Base-by-base conservation (phyloP, 2,888 invertebrate genomes). In the Oscheius sp. region DNA sequence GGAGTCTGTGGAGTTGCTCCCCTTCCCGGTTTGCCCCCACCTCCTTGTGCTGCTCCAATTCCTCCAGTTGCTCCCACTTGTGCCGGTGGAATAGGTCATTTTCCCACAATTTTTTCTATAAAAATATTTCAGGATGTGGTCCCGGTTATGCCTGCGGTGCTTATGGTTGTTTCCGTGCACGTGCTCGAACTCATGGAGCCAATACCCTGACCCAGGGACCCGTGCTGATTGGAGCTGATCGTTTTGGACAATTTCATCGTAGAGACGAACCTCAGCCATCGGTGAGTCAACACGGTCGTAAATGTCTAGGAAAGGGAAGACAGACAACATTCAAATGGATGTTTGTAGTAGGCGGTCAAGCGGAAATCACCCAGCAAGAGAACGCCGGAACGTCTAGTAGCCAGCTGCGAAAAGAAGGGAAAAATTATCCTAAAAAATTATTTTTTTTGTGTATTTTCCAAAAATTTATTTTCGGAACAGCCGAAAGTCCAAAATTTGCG, bases 1-100 rank as follows among this genome's bases (percentile, higher is more conserved):
- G 86, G 86, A 53, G 80, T 85, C 21, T 86, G 86, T 70, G 86
- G 86, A 16, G 79, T 79, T 3, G 25, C 35, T 27, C 25, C 66
- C 35, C 72, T 72, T 16, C 73, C 69, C 9, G 74, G 75, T 21
- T 56, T 69, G 7, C 55, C 68, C 9, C 77, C 77, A n/a, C 76
- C 79, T 9, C 77, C 80, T 7, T 79, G 82, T 55, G 64, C 74
- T 43, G 74, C 69, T 18, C 81, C 81, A 1, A 72, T 81, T 16
- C 81, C 81, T 13, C 70, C 79, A n/a, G 58, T 81, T 18, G 64
- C 77, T 46, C 77, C 77, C 29, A 76, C 81, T 12, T 80, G 80
- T 69, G 77, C 77, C 41, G 72, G 72, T 29, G 72, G 72, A 53
- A 35, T 66, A 1, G 72, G 72, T 66, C n/a, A 46, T 13, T n/a